Evolutionary conservation across 92 coral and sea anemone genomes (phyloP), one percentile per base, ranked within the genome.

Genomic region (Epizoanthus fatuus): DNA sequence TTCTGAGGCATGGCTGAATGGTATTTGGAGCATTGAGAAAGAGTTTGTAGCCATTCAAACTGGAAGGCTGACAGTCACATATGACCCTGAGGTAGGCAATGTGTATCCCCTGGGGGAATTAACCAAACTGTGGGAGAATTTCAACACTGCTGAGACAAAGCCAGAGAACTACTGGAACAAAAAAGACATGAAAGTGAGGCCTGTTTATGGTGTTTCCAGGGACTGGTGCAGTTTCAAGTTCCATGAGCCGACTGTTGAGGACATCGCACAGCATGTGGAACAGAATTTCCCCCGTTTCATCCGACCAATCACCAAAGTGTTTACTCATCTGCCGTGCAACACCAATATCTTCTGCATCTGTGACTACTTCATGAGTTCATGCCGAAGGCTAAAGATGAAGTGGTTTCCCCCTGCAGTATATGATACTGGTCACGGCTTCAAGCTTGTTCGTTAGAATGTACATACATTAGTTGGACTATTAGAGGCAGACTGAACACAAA

Each of bases 351-450:
- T 94, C 17, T 85, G 98, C 9, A 59, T 91, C n/a, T 97, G 92
- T 75, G 98, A 97, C 77, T 95, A 95, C 84, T 79, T 95, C 45
- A 88, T 92, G 58, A 91, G 81, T 54, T 60, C 90, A 37, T 94
- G 91, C 38, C 92, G 98, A 38, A 92, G 95, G 53, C 71, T 97
- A 56, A 97, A 97, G 77, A 95, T 97, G 98, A 94, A 95, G 55
- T 97, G 98, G 98, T 92, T 97, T 64, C 96, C 98, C 2, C 99
- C 99, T 25, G 79, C 95, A 20, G 95, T 94, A 2, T 94, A 93
- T 67, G 99, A 97, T 40, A 97, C 99, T 85, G 99, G 99, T 5
- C 99, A 97, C 77, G 99, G 99, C 16, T 97, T 97, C 66, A 95
- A 97, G 74, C 99, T 97, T 79, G 93, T 95, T 68, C 68, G 49